Conservation (phyloP, 2,113 vertebrate species). For the Arizona elegans region DNA sequence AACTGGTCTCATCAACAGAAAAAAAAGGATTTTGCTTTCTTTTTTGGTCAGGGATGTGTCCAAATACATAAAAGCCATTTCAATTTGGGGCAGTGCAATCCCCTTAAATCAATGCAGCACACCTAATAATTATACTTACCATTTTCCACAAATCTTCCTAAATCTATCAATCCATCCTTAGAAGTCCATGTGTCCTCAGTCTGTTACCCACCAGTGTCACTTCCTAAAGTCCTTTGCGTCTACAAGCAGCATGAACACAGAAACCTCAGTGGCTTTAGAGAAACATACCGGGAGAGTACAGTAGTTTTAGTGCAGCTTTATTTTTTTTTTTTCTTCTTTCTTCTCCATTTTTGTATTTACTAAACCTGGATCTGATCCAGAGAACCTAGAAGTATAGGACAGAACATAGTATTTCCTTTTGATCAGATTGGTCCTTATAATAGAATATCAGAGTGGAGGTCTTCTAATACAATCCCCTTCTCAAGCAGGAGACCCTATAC, state of each 20-base stretch:
- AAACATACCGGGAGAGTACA: not conserved
- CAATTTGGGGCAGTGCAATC: conserved; percentile 64
- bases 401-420: not conserved
- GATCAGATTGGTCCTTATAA: not conserved
- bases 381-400: not conserved
- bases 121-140: conserved; percentile 64
- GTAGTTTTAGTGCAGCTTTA: not conserved
- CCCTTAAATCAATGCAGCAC: conserved; percentile 68
- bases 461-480: not conserved
- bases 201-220: not conserved
- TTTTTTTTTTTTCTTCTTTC: not conserved
- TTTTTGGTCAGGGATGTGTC: conserved; percentile 68
- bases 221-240: not conserved
- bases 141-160: conserved; percentile 63
- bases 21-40: conserved; percentile 45
- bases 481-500: not conserved
- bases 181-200: not conserved
- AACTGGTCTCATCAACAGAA: conserved; percentile 65
- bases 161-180: not conserved
- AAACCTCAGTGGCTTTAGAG: not conserved
- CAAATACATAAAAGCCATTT: conserved; percentile 69
- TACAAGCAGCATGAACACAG: not conserved
- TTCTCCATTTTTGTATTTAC: not conserved
- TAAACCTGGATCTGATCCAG: not conserved
- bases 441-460: not conserved